phyloP scores from a whole-genome alignment of 2,113 vertebrate species.

The Polyodon spathula region DNA sequence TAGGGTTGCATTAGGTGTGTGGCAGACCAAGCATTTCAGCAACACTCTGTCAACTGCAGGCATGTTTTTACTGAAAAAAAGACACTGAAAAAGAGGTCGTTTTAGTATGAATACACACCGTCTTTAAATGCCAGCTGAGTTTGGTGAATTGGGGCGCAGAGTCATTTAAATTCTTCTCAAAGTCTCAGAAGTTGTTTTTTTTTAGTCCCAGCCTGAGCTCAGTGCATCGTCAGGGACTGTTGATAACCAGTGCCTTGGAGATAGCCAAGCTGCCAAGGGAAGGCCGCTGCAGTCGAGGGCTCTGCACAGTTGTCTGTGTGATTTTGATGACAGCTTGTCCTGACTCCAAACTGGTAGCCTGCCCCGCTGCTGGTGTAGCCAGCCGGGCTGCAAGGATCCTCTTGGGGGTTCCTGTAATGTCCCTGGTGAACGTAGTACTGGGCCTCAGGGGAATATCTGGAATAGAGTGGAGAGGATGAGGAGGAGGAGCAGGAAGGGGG shows the following conservation, averaged over 20 bases:
- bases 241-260: constrained; percentile 44
- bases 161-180: neutral
- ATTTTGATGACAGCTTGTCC: constrained; percentile 31
- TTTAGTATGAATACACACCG: too few species aligned
- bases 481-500: constrained; percentile 8
- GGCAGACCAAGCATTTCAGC: neutral
- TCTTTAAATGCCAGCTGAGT: neutral
- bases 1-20: too few species aligned
- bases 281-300: neutral
- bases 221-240: constrained; percentile 41
- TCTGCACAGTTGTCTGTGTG: constrained; percentile 23
- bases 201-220: constrained; percentile 10
- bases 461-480: constrained; percentile 22
- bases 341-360: constrained; percentile 23
- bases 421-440: constrained; percentile 26
- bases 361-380: constrained; percentile 7
- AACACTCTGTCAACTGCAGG: neutral
- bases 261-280: constrained; percentile 45
- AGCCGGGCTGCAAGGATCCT: constrained; percentile 8
- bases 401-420: constrained; percentile 17
- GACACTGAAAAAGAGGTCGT: too few species aligned
- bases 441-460: constrained; percentile 17
- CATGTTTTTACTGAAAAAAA: neutral
- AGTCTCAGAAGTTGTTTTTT: neutral
- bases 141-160: neutral